Evolutionary conservation across 2,113 vertebrate species (phyloP), one percentile per base, ranked within the genome.

Genomic region (Dromaius novaehollandiae): DNA sequence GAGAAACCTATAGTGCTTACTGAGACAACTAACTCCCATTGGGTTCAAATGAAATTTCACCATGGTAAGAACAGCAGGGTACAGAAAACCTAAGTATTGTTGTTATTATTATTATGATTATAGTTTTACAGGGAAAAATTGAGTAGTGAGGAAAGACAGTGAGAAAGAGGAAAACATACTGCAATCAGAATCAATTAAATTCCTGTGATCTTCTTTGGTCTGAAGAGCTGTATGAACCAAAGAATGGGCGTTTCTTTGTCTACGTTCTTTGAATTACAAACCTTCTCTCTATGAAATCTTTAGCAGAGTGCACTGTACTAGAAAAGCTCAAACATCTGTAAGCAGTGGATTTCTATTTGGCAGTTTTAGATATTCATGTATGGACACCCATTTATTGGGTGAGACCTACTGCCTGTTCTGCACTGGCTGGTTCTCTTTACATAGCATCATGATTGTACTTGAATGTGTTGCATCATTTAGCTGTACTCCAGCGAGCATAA

Each of bases 11-110:
- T 78, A 91, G 78, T 70, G 88, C 89, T 94, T 96, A 73, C 64
- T 95, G 68, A 95, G 92, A 82, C 40, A 93, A 91, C n/a, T n/a
- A 96, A 85, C 58, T 94, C 92, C 73, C 58, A 69, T 80, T 69
- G 96, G 89, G 73, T 94, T 97, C 80, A 97, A 96, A 86, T 88
- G 71, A 80, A 95, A 94, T 96, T 96, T 93, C 82, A 89, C 51
- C 79, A 73, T 38, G 42, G 66, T 89, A 34, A 60, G 85, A 96
- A 48, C 42, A 88, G 60, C 77, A 64, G 87, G 82, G 36, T 87
- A 44, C 38, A 13, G 78, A 81, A 92, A 91, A 86, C 48, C 64
- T 61, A 76, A 76, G 51, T 56, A 60, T 88, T 91, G 38, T 60
- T 50, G 28, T 53, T 74, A 44, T 71, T 58, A 34, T 88, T 88